Evolutionary conservation across 2,888 invertebrate genomes (phyloP).

Genomic region (Cheilosia soror): DNA sequence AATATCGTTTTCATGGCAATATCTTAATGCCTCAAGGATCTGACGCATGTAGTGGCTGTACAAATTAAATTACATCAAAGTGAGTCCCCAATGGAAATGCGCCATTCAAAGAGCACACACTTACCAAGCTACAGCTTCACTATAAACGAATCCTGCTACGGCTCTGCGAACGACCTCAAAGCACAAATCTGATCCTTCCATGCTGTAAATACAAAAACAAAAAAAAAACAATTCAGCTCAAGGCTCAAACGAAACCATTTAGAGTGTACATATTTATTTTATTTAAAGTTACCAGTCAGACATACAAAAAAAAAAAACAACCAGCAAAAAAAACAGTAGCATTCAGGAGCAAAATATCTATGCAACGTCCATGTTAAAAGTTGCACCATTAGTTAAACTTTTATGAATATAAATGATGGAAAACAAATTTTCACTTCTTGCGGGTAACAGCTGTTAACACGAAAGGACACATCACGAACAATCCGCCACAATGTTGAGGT

Average conservation of each 20-base stretch:
- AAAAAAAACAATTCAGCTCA: constrained; percentile 44
- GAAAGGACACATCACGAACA: constrained; percentile 26
- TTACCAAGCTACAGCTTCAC: constrained; percentile 99
- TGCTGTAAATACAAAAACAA: constrained; percentile 87
- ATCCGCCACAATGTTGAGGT: constrained; percentile 2
- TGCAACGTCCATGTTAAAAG: constrained; percentile 18
- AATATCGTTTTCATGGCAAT: constrained; percentile 99
- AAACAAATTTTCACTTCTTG: constrained; percentile 37
- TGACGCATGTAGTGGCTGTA: constrained; percentile 98
- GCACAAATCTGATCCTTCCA: constrained; percentile 99
- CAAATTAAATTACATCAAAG: constrained; percentile 15
- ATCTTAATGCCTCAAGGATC: constrained; percentile 97
- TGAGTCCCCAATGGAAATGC: constrained; percentile 3
- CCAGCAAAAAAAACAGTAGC: background rate
- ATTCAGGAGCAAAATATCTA: constrained; percentile 11
- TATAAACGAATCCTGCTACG: constrained; percentile 98
- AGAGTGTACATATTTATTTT: background rate
- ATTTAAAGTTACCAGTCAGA: background rate
- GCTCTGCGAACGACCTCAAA: constrained; percentile 99
- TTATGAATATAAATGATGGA: constrained; percentile 60
- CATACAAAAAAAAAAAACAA: background rate
- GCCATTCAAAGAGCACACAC: constrained; percentile 75
- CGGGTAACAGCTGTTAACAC: constrained; percentile 43
- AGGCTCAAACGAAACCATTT: constrained; percentile 1
- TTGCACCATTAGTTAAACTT: constrained; percentile 42